phyloP scores from a whole-genome alignment of 2,113 vertebrate species.

The Ailurus styani region DNA sequence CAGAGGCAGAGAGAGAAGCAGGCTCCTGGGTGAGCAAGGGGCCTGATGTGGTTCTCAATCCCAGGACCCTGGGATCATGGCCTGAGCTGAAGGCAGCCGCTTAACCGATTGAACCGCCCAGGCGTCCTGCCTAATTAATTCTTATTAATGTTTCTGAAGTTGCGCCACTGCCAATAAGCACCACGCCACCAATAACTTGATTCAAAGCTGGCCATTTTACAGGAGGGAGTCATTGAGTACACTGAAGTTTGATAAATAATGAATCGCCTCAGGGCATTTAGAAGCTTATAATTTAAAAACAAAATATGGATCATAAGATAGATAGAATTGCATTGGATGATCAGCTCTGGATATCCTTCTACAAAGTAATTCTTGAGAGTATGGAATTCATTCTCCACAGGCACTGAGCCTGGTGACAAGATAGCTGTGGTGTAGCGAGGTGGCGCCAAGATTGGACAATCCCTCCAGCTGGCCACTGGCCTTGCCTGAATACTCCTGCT shows the following conservation, averaged over 20 bases:
- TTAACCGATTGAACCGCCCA: too few species aligned
- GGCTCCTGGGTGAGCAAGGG: too few species aligned
- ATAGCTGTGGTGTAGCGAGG: neutral
- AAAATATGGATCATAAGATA: neutral
- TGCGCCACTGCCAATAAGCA: neutral
- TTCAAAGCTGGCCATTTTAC: slow-evolving; percentile 24
- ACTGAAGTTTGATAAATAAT: neutral
- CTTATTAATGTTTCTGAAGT: slow-evolving; percentile 34
- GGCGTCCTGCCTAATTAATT: slow-evolving; percentile 50
- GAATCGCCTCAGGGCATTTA: neutral
- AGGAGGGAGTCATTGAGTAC: neutral
- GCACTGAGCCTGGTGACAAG: neutral
- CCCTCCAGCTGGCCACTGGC: neutral
- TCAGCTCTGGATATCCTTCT: neutral
- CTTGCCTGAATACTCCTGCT: neutral
- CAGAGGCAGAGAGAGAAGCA: too few species aligned
- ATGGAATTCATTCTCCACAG: neutral
- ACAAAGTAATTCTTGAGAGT: neutral
- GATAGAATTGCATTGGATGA: neutral
- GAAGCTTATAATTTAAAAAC: neutral
- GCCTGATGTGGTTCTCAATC: too few species aligned
- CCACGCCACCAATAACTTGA: neutral
- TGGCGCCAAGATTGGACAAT: neutral
- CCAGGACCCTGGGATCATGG: too few species aligned
- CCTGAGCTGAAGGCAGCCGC: too few species aligned